Conservation (phyloP, 1,140 invertebrate genomes). For the Drosophila lowei region DNA sequence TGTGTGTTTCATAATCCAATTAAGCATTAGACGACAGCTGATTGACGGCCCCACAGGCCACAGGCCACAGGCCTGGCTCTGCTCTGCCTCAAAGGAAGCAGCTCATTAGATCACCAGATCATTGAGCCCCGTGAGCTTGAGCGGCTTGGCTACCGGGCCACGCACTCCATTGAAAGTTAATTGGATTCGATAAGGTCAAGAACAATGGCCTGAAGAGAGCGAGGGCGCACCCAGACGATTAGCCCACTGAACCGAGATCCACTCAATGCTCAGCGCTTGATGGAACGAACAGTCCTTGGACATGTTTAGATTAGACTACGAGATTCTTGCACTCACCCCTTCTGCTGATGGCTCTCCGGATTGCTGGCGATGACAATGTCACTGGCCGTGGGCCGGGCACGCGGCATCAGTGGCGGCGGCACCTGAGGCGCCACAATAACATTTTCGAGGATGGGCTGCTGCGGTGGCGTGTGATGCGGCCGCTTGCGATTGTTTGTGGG, state of each 20-base stretch:
- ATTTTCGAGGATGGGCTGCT: conserved; percentile 72
- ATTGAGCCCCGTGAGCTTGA: conserved; percentile 20
- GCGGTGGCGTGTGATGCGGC: conserved; percentile 67
- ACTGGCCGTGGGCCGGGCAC: conserved; percentile 55
- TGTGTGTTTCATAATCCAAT: conserved; percentile 75
- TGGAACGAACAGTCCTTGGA: neutral
- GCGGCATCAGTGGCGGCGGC: conserved; percentile 56
- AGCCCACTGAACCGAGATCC: neutral
- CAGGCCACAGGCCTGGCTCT: neutral
- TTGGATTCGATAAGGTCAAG: conserved; percentile 79
- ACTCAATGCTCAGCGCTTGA: neutral
- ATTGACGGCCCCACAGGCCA: conserved; percentile 53
- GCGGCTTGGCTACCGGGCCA: conserved; percentile 64
- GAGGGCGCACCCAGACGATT: conserved; percentile 15
- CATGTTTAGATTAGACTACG: neutral
- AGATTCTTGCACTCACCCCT: conserved; percentile 51
- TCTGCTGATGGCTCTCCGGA: conserved; percentile 76
- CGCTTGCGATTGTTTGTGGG: conserved; percentile 71
- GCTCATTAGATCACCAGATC: conserved; percentile 63
- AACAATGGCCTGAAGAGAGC: conserved; percentile 52
- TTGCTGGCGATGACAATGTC: conserved; percentile 70
- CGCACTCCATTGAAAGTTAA: conserved; percentile 66
- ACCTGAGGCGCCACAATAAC: conserved; percentile 21
- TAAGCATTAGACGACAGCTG: conserved; percentile 78
- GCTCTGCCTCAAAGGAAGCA: conserved; percentile 57